These are phyloP conservation scores for Dinoponera quadriceps DNA, from an alignment of 1,140 invertebrate species.

Conservation along the genomic window DNA sequence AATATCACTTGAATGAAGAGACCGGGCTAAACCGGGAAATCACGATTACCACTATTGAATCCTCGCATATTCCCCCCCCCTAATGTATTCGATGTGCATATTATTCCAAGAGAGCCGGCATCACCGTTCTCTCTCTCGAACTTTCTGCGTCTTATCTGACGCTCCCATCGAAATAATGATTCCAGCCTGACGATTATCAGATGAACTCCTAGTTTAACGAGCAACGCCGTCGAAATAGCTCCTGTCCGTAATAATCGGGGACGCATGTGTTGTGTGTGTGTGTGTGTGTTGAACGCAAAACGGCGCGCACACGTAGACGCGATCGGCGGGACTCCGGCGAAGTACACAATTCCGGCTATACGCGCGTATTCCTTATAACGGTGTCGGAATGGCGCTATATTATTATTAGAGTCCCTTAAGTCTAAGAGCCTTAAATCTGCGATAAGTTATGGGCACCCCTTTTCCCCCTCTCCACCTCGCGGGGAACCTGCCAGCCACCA, in stretches of 20 bases:
- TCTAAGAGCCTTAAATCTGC: conserved; percentile 87
- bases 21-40: no score
- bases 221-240: conserved; percentile 11
- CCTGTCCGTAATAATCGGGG: neutral
- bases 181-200: neutral
- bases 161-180: neutral
- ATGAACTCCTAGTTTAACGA: neutral
- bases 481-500: conserved; percentile 65
- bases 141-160: neutral
- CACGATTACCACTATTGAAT: no score
- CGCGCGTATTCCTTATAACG: conserved; percentile 81
- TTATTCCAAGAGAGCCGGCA: no score
- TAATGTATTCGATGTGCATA: no score
- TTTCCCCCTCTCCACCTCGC: conserved; percentile 74
- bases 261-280: neutral
- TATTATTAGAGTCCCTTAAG: conserved; percentile 87
- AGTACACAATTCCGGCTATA: conserved; percentile 68
- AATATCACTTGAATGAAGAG: no score
- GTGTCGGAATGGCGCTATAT: conserved; percentile 83
- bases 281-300: conserved; percentile 2
- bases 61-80: no score
- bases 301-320: neutral
- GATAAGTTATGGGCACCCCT: conserved; percentile 86
- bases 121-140: neutral
- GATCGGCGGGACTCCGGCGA: conserved; percentile 44